Conservation (phyloP, 2,113 vertebrate genomes). For the Megalops atlanticus region DNA sequence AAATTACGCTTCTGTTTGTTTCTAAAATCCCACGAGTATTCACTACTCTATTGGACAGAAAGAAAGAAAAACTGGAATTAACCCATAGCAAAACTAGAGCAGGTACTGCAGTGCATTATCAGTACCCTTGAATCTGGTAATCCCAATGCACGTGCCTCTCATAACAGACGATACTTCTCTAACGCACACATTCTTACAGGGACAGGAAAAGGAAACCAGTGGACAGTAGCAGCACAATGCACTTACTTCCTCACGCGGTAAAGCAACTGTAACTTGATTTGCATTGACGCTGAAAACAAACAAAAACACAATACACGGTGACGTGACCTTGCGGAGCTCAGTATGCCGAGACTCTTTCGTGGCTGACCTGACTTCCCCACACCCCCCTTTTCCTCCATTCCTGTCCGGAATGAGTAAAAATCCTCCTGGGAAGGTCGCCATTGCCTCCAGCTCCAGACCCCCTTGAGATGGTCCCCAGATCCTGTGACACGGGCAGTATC, state of each 20-base stretch:
- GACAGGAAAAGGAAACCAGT: slow-evolving; percentile 27
- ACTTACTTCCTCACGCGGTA: slow-evolving; percentile 31
- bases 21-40: too few species aligned
- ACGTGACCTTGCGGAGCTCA: slow-evolving; percentile 7
- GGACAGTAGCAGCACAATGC: slow-evolving; percentile 24
- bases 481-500: neutral
- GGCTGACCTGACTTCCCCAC: neutral
- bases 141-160: neutral
- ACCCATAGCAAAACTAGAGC: neutral
- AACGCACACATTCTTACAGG: neutral
- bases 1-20: too few species aligned
- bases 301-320: slow-evolving; percentile 5
- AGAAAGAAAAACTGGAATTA: too few species aligned
- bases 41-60: too few species aligned
- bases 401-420: slow-evolving; percentile 20
- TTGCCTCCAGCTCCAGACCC: neutral
- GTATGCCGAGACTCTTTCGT: too few species aligned
- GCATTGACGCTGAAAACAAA: slow-evolving; percentile 19
- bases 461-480: neutral
- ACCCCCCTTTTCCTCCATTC: neutral
- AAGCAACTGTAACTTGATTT: neutral
- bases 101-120: neutral
- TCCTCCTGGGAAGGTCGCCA: neutral
- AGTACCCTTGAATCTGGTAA: too few species aligned
- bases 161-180: neutral